Evolutionary conservation across 1,140 invertebrate species (phyloP), one percentile per base, ranked within the genome.

Genomic region (Leptinotarsa undecemlineata): DNA sequence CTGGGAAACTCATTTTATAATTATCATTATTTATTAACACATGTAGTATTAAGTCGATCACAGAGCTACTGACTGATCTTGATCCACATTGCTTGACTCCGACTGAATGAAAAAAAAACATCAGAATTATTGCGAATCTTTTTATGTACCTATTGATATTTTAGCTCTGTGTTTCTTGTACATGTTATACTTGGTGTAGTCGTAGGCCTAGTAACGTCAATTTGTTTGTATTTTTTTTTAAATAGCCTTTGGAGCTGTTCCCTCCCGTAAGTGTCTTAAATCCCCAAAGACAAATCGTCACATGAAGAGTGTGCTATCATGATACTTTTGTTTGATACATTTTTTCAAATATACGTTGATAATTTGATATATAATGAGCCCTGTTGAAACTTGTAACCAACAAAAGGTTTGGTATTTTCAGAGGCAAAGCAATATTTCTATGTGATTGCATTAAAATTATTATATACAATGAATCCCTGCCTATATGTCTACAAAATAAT

Each of bases 121-220:
- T 64, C 62, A 13, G 15, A 23, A 23, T 64, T 64, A 20, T 19
- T 64, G 23, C 23, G 20, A 64, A 23, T 64, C 20, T 64, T 64
- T 64, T 64, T 26, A 64, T 64, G 23, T 64, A 64, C 62, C 62
- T 64, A 23, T 64, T 64, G 62, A 64, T 57, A 72, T 75, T 75
- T 69, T 71, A 69, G 62, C 62, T 75, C 68, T 48, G 33, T 71
- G 71, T 66, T 63, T 72, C 68, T 75, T 71, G 26, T 71, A 48
- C 33, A 72, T 68, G 74, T 75, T 71, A 48, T 71, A 48, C 48
- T 75, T 68, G 70, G 47, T 48, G 62, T 75, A 72, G 17, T 33
- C 21, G 14, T 71, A 75, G 70, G 74, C 70, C 74, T 75, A 75
- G 74, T 67, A 75, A 68, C 51, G 70, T 75, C 69, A 72, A 75